These are phyloP conservation scores for Teleopsis dalmanni DNA, from an alignment of 1,140 invertebrate genomes.

Conservation along the genomic window DNA sequence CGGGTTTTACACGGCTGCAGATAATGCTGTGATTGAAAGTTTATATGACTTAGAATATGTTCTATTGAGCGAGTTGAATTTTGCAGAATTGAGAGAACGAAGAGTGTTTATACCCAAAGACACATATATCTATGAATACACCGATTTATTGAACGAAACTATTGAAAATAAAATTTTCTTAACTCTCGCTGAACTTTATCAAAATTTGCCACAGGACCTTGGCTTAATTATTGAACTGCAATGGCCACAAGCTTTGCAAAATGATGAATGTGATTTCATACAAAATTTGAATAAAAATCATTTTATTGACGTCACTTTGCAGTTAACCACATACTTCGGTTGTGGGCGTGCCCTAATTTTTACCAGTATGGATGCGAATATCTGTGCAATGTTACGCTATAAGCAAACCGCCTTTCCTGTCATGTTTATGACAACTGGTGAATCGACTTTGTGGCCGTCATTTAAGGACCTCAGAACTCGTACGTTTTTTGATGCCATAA, in stretches of 20 bases:
- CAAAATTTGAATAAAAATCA: constrained; percentile 82
- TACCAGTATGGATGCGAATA: constrained; percentile 89
- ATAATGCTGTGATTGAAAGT: constrained; percentile 62
- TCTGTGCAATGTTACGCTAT: constrained; percentile 79
- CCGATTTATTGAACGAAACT: constrained; percentile 17
- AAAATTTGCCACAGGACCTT: constrained; percentile 67
- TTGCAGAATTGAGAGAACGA: constrained; percentile 77
- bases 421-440: constrained; percentile 81
- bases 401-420: constrained; percentile 94
- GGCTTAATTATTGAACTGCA: constrained; percentile 96
- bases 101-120: constrained; percentile 34
- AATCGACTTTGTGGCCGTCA: constrained; percentile 67
- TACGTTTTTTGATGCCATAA: constrained; percentile 67
- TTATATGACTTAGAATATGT: constrained; percentile 73
- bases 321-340: constrained; percentile 65
- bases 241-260: constrained; percentile 78
- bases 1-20: constrained; percentile 74
- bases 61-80: constrained; percentile 81
- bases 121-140: constrained; percentile 26
- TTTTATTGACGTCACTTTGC: constrained; percentile 71
- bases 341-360: constrained; percentile 76
- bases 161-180: constrained; percentile 87
- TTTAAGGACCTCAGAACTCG: constrained; percentile 78
- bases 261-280: constrained; percentile 75
- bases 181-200: constrained; percentile 67